Base-by-base conservation (phyloP, 2,888 invertebrate species). In the Deilephila elpenor region DNA sequence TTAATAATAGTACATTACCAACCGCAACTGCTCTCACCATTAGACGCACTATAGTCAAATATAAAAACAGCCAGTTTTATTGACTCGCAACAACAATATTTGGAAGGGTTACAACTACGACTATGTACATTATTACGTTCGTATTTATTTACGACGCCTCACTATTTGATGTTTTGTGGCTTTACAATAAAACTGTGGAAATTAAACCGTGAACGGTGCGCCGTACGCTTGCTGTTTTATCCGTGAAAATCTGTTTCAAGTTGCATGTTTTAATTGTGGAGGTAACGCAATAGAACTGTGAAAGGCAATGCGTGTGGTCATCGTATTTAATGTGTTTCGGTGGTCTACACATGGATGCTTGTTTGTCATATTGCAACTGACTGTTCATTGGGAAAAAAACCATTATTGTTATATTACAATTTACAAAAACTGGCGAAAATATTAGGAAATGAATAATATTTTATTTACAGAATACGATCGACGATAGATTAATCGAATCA, bases 201-300 rank as follows among this genome's bases (percentile, higher is more conserved):
- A 87, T 86, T 83, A 84, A 84, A 83, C 83, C 78, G 78, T 78
- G 78, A 72, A 71, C 71, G 62, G 74, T 67, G 75, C 56, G n/a
- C 56, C n/a, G n/a, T 56, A n/a, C n/a, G 56, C 25, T 51, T 17
- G 78, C 75, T 75, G 79, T 74, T 77, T 70, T 79, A 82, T 79
- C 87, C 86, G 90, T 90, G 91, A 83, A 92, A 92, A 92, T 89
- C 87, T 87, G 88, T 88, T 87, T 85, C 83, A 83, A 85, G 81
- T 83, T 84, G 75, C 80, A 82, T 78, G 85, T 89, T 88, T 88
- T 88, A 90, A 56, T n/a, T 56, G 85, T 81, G 74, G 78, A 81
- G 82, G 82, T 84, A 83, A 84, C 83, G 81, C 82, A 84, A 83
- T 78, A 78, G 80, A 78, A 78, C 75, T 74, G 76, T 73, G 77